Evolutionary conservation across 2,113 vertebrate species (phyloP).

Genomic region (Amia ocellicauda): DNA sequence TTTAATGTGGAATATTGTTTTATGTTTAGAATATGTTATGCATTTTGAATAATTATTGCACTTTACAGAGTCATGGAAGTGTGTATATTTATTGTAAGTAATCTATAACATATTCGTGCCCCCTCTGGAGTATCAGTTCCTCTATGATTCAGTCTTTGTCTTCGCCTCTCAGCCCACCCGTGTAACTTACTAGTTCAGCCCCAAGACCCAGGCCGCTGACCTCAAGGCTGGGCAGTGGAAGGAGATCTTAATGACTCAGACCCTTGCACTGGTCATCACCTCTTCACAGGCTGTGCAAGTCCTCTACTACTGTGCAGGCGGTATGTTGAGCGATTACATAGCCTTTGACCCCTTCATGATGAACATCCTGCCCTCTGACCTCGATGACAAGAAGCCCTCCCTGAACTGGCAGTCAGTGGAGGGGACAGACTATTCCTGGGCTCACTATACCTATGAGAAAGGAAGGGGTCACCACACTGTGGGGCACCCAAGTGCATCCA

Average conservation of each 20-base stretch:
- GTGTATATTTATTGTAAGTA: too few species aligned
- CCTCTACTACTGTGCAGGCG: constrained; percentile 40
- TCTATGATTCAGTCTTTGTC: constrained; percentile 31
- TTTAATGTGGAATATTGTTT: too few species aligned
- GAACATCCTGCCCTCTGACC: constrained; percentile 25
- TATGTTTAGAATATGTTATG: too few species aligned
- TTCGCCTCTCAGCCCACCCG: constrained; percentile 39
- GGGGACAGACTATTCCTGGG: constrained; percentile 42
- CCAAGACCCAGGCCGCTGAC: neutral
- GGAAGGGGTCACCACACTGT: neutral
- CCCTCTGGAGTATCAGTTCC: constrained; percentile 27
- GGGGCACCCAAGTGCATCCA: constrained; percentile 1
- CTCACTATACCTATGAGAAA: constrained; percentile 28
- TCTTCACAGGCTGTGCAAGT: constrained; percentile 44
- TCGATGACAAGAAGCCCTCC: constrained; percentile 9
- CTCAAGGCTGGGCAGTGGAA: constrained; percentile 26
- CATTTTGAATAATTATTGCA: too few species aligned
- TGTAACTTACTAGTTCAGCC: constrained; percentile 27
- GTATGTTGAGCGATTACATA: neutral
- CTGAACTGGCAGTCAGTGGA: constrained; percentile 33
- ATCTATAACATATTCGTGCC: too few species aligned
- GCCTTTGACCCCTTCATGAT: constrained; percentile 42
- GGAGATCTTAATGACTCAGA: constrained; percentile 27
- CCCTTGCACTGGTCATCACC: constrained; percentile 34
- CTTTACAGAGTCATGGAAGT: too few species aligned